Evolutionary conservation across 2,888 invertebrate genomes (phyloP), one percentile per base, ranked within the genome.

Genomic region (Harpalus rubripes): DNA sequence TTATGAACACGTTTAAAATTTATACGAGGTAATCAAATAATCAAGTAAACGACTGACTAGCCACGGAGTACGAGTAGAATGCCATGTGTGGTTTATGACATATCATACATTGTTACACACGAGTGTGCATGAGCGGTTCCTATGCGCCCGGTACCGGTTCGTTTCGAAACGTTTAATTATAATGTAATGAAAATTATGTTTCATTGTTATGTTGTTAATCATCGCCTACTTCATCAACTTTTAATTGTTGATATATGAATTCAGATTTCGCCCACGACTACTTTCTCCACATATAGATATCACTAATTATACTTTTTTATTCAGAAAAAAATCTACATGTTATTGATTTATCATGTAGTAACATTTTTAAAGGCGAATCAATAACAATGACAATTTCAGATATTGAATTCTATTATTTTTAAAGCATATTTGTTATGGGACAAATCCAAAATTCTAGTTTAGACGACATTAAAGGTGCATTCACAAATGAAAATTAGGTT

Each of bases 21-120:
- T 79, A 79, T 79, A 61, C 59, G 61, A 79, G 59, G 79, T 59
- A 79, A 79, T 79, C 79, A 79, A 79, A 79, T 79, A 79, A 79
- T 79, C 59, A 79, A 79, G 72, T 74, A 74, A 56, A 32, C 56
- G n/a, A 32, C 32, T 52, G 44, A 8, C 8, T 12, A 10, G 44
- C 44, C 44, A 52, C 10, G 44, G 44, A 52, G 44, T 61, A 39
- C 32, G 32, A 22, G 59, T 61, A 39, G 32, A 79, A 79, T 79
- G 59, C 61, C 32, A 15, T 74, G 72, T 74, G 72, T 74, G 72
- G 72, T 74, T 74, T 74, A 74, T 74, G 72, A 44, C 44, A 74
- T 10, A 68, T n/a, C n/a, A 18, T 74, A 74, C 72, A 18, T 74
- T 74, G 72, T 74, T 74, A 32, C 5, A 32, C 32, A 32, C 32